Conservation (phyloP, 23 tunicate genomes). For the Ciona savignyi region DNA sequence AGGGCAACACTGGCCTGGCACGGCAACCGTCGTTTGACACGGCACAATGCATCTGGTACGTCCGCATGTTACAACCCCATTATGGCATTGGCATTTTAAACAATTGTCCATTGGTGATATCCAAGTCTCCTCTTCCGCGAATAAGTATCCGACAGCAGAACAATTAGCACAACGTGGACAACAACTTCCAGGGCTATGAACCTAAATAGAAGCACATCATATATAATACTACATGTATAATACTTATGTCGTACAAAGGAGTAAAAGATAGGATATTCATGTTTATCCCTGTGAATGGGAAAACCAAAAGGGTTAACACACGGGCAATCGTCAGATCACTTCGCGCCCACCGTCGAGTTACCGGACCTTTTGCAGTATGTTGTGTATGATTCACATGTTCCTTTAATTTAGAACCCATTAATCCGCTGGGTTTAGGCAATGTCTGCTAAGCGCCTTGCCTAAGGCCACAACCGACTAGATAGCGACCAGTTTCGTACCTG, state of each 20-base stretch:
- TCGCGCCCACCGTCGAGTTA: too few species aligned
- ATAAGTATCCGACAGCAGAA: conserved; percentile 9
- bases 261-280: too few species aligned
- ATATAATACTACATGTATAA: not conserved
- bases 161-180: conserved; percentile 79
- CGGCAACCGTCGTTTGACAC: conserved; percentile 28
- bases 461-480: too few species aligned
- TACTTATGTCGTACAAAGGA: not conserved
- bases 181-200: conserved; percentile 29
- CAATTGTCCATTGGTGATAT: conserved; percentile 30
- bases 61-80: conserved; percentile 80
- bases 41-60: conserved; percentile 33
- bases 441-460: too few species aligned
- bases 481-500: too few species aligned
- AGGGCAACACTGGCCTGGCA: conserved; percentile 72
- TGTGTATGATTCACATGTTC: too few species aligned
- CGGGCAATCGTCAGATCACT: too few species aligned
- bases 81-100: conserved; percentile 47
- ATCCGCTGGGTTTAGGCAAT: too few species aligned
- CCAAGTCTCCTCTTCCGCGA: conserved; percentile 59
- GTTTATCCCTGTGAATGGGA: too few species aligned
- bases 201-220: conserved; percentile 13
- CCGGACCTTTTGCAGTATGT: too few species aligned
- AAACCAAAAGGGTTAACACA: too few species aligned
- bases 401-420: too few species aligned